Evolutionary conservation across 92 coral and sea anemone genomes (phyloP).

Genomic region (Heliopora coerulea): DNA sequence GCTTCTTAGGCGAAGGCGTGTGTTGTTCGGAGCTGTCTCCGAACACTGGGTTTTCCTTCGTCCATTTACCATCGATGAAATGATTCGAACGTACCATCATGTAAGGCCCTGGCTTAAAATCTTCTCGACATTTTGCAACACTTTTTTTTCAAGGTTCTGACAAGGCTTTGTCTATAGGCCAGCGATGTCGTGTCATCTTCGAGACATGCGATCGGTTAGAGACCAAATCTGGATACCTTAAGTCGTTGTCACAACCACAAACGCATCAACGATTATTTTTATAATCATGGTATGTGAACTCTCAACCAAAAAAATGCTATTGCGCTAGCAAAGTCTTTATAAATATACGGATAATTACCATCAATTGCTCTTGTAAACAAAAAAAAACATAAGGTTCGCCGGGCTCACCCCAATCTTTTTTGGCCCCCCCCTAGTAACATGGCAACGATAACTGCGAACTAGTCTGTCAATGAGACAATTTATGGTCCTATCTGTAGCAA

Average conservation of each 20-base stretch:
- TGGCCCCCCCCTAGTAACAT: too few relatives aligned
- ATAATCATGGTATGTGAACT: too few relatives aligned
- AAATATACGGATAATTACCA: too few relatives aligned
- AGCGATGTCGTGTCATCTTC: constrained; percentile 43
- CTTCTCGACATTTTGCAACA: constrained; percentile 49
- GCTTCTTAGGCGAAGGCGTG: constrained; percentile 22
- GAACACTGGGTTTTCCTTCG: constrained; percentile 42
- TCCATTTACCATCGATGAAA: constrained; percentile 22
- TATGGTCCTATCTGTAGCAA: too few relatives aligned
- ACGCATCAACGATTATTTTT: constrained; percentile 57
- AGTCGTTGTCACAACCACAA: constrained; percentile 56
- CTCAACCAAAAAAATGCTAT: too few relatives aligned
- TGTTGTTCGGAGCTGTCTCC: not conserved
- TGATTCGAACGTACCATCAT: constrained; percentile 51
- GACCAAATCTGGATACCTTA: constrained; percentile 45
- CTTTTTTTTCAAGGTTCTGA: constrained; percentile 54
- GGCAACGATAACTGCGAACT: too few relatives aligned
- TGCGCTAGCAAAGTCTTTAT: too few relatives aligned
- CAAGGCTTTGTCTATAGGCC: constrained; percentile 51
- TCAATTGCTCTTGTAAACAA: too few relatives aligned
- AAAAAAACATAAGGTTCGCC: too few relatives aligned
- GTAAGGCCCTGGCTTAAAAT: constrained; percentile 47
- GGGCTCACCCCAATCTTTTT: too few relatives aligned
- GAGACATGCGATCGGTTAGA: constrained; percentile 44
- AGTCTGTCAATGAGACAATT: too few relatives aligned